Base-by-base conservation (phyloP, 2,888 invertebrate genomes). In the Drosophila mulleri region DNA sequence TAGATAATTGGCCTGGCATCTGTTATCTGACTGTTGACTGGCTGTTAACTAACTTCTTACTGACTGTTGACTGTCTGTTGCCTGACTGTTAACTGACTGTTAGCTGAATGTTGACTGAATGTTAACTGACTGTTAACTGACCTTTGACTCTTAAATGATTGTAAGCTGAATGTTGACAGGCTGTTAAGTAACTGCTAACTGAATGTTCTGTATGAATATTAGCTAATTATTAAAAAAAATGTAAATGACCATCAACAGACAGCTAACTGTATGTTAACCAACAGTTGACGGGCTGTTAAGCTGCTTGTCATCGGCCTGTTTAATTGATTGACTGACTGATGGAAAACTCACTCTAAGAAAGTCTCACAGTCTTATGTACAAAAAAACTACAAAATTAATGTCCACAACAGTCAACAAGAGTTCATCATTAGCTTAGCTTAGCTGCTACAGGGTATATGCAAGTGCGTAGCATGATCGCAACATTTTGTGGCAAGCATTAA, bases 401-500 rank as follows among this genome's bases (percentile, higher is more conserved):
- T 41, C 8, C 1, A 41, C 8, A 41, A n/a, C n/a, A 8, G 7
- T n/a, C 41, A 41, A 1, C 8, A 16, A 16, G 39, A 39, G 16
- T 0, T 16, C 41, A 7, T 8, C 16, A 39, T 14, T 37, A n/a
- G n/a, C n/a, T n/a, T n/a, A 39, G 41, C n/a, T 41, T 3, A 29
- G n/a, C 41, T 20, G 6, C 18, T 37, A 23, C 32, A 32, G 35
- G 50, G 50, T 50, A 50, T 50, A 6, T 48, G n/a, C 29, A n/a
- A 8, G 50, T 50, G 32, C 18, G 32, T 14, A 20, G 12, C 50
- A 35, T 18, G n/a, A 26, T 39, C 26, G 37, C 29, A 48, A 29
- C 39, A 18, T 20, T 48, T 48, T 29, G 47, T 29, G 26, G 59
- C 39, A 52, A 42, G 32, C 23, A 42, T 41, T 39, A 42, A 72